These are phyloP conservation scores for Anguilla japonica DNA, from an alignment of 2,113 vertebrate species.

Conservation along the genomic window DNA sequence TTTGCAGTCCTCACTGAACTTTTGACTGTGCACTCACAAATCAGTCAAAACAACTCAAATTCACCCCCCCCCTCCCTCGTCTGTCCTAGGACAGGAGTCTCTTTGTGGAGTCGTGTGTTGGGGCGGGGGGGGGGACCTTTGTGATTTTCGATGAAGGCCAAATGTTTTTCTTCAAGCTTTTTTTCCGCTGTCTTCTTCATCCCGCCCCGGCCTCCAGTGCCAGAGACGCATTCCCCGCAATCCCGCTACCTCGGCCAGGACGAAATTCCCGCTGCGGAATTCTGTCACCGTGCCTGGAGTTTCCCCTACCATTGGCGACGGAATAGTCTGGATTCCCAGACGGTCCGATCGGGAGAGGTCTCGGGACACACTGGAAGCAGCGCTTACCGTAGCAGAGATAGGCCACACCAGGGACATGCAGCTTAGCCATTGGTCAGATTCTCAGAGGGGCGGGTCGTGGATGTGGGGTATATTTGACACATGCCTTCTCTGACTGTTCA, in stretches of 20 bases:
- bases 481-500: too few relatives aligned
- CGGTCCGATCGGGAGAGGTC: neutral
- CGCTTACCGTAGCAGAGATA: neutral
- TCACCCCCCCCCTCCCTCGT: neutral
- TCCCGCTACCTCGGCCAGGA: neutral
- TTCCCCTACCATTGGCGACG: neutral
- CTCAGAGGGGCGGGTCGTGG: too few relatives aligned
- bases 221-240: neutral
- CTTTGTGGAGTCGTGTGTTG: neutral
- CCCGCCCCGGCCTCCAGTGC: neutral
- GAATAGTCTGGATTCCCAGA: neutral
- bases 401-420: too few relatives aligned
- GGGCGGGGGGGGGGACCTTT: neutral
- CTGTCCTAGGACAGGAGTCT: neutral
- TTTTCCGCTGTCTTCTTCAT: neutral
- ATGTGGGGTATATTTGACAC: too few relatives aligned
- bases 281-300: neutral
- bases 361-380: neutral
- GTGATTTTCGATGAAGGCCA: neutral
- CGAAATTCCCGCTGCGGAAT: neutral
- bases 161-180: neutral
- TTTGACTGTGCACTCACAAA: neutral
- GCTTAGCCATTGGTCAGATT: too few relatives aligned
- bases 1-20: neutral
- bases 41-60: neutral